Percentiles rank a stretch among this genome's conserved stretches.
Evolutionary conservation across 2,888 invertebrate genomes (phyloP).

Genomic region (Lepetodrilus schrolli): DNA sequence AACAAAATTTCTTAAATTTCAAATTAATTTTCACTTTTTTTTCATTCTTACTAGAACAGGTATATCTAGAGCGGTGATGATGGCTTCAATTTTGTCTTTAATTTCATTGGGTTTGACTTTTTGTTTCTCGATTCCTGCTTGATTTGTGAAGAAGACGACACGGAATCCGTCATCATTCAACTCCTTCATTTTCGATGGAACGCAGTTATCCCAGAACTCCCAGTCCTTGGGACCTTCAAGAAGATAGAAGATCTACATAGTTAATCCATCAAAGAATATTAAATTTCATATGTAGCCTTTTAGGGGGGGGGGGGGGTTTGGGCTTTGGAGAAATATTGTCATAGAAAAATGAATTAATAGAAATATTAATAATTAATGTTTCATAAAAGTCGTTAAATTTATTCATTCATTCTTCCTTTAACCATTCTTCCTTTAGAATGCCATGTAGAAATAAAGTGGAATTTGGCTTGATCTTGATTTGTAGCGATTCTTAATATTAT

Average conservation of each 20-base stretch:
- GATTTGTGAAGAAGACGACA: constrained; percentile 73
- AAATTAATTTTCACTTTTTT: no score
- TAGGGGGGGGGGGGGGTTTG: no score
- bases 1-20: no score
- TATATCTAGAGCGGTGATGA: constrained; percentile 63
- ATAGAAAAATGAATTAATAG: no score
- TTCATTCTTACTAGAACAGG: constrained; percentile 62
- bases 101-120: constrained; percentile 65
- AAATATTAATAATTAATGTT: no score
- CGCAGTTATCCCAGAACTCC: constrained; percentile 70
- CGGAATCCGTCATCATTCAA: constrained; percentile 67
- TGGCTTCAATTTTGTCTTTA: constrained; percentile 65
- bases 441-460: neutral
- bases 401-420: neutral
- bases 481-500: no score
- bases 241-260: no score
- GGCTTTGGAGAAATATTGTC: no score
- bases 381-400: no score
- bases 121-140: constrained; percentile 72
- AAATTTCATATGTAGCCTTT: no score
- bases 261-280: no score
- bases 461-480: no score
- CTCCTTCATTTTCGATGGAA: constrained; percentile 65
- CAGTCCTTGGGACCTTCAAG: constrained; percentile 68
- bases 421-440: neutral